A percentile compares a stretch with the other conserved stretches of the same genome.
Conservation (phyloP, 2,113 vertebrate genomes). For the Eulacestoma nigropectus region DNA sequence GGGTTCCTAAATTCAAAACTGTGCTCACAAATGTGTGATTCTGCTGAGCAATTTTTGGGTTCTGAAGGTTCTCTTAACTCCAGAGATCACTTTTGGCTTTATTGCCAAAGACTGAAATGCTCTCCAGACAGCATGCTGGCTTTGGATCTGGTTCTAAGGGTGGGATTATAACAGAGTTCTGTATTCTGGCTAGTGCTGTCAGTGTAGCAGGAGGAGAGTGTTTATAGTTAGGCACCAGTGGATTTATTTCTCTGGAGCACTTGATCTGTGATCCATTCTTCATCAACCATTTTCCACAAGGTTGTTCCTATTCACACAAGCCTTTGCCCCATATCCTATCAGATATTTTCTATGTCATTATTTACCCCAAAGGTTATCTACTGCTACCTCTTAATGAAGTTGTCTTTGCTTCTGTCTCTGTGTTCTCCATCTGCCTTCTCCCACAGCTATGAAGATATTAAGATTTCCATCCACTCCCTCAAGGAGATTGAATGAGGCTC, state of each 20-base stretch:
- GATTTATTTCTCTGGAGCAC: neutral
- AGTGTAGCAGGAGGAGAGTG: neutral
- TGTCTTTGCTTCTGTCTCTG: neutral
- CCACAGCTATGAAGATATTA: neutral
- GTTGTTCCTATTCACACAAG: neutral
- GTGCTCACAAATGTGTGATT: rapidly evolving
- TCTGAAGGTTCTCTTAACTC: neutral
- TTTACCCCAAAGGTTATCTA: neutral
- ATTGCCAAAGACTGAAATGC: neutral
- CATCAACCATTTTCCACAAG: neutral
- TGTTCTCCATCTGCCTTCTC: neutral
- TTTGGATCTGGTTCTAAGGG: neutral
- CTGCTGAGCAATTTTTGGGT: neutral
- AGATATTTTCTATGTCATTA: neutral
- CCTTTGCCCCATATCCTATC: neutral
- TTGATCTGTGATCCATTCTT: neutral
- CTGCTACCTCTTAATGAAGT: neutral
- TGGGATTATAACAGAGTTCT: neutral
- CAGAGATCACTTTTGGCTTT: neutral
- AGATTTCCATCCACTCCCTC: neutral
- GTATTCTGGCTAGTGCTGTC: neutral
- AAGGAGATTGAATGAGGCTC: neutral
- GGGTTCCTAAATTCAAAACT: neutral
- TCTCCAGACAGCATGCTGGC: neutral
- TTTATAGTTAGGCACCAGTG: neutral